Evolutionary conservation across 2,113 vertebrate genomes (phyloP).

Genomic region (Jaculus jaculus): DNA sequence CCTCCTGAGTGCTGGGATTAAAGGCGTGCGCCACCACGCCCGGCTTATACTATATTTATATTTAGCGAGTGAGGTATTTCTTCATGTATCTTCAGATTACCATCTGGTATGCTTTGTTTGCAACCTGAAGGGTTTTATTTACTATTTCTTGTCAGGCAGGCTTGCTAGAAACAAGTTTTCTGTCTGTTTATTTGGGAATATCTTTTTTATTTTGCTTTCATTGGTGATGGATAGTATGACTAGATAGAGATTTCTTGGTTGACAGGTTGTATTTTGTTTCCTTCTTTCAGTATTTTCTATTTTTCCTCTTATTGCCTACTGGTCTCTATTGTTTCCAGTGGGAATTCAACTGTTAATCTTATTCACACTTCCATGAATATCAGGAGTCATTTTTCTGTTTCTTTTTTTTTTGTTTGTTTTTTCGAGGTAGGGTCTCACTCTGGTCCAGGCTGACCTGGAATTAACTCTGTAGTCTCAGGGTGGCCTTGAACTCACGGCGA

Average conservation of each 20-base stretch:
- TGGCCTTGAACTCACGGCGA: too few species aligned
- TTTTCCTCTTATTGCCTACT: background rate
- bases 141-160: too few species aligned
- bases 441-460: too few species aligned
- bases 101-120: background rate
- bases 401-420: too few species aligned
- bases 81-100: background rate
- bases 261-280: background rate
- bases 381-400: too few species aligned
- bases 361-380: background rate
- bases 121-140: background rate
- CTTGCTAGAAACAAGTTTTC: too few species aligned
- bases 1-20: too few species aligned
- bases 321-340: background rate
- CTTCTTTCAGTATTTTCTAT: too few species aligned
- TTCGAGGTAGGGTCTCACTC: too few species aligned
- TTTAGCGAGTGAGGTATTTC: background rate
- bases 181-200: background rate
- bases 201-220: background rate
- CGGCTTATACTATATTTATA: too few species aligned
- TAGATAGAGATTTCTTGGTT: background rate
- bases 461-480: too few species aligned
- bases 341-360: background rate
- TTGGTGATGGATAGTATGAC: background rate
- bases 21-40: too few species aligned